A percentile compares a stretch with the other conserved stretches of the same genome.
Conservation (phyloP, 2,888 invertebrate species). For the Harpalus rufipes region DNA sequence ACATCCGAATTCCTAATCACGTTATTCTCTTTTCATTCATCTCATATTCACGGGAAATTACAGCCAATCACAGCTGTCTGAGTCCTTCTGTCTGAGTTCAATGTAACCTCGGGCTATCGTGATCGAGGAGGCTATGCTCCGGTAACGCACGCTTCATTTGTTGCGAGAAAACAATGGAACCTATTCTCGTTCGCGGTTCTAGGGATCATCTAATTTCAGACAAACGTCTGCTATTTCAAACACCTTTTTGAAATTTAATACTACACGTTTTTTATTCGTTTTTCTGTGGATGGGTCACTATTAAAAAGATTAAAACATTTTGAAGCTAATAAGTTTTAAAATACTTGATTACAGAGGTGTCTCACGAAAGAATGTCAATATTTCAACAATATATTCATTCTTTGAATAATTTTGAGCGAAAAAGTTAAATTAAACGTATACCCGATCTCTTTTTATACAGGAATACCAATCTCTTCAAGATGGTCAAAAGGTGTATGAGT, state of each 20-base stretch:
- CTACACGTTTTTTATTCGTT: slow-evolving; percentile 9
- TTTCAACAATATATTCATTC: too few relatives aligned
- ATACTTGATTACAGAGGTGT: too few relatives aligned
- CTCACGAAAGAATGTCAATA: too few relatives aligned
- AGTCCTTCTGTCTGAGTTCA: slow-evolving; percentile 58
- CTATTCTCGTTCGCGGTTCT: slow-evolving; percentile 37
- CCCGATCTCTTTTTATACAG: too few relatives aligned
- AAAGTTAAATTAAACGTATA: too few relatives aligned
- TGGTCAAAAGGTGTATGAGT: too few relatives aligned
- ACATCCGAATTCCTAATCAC: slow-evolving; percentile 9
- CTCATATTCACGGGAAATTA: slow-evolving; percentile 65
- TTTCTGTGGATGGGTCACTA: neutral
- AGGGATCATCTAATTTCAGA: slow-evolving; percentile 50
- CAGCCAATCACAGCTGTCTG: slow-evolving; percentile 57
- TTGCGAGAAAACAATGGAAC: slow-evolving; percentile 45
- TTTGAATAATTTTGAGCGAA: too few relatives aligned
- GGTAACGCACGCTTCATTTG: slow-evolving; percentile 56
- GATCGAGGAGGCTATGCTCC: slow-evolving; percentile 49
- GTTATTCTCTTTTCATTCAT: slow-evolving; percentile 58
- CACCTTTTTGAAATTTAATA: slow-evolving; percentile 32
- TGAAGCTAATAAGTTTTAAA: too few relatives aligned
- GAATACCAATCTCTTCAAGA: too few relatives aligned
- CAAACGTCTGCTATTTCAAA: slow-evolving; percentile 34
- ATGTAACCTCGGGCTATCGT: slow-evolving; percentile 66
- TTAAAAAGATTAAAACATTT: too few relatives aligned